phyloP scores from a whole-genome alignment of 2,797 vertebrate genomes.

The Onychomys arenicola region DNA sequence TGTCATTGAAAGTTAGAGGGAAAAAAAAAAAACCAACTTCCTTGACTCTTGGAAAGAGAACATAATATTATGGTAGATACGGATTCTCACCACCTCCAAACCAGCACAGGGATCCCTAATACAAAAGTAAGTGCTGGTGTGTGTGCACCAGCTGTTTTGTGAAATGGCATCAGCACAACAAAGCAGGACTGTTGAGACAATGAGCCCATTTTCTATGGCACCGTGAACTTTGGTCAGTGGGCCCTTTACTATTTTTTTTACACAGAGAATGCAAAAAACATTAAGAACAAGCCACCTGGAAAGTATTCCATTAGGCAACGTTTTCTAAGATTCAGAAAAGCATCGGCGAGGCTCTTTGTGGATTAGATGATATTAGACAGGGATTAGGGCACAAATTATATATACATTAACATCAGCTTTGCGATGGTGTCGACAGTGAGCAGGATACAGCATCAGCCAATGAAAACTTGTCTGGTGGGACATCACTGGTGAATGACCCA shows the following conservation, averaged over 20 bases:
- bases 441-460: conserved; percentile 71
- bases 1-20: conserved; percentile 75
- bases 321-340: conserved; percentile 72
- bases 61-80: conserved; percentile 50
- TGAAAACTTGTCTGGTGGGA: conserved; percentile 67
- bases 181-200: conserved; percentile 51
- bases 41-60: conserved; percentile 61
- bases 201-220: not conserved
- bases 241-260: conserved; percentile 51
- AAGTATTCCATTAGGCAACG: conserved; percentile 13
- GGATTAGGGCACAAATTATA: conserved; percentile 84
- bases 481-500: conserved; percentile 68
- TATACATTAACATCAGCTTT: conserved; percentile 81
- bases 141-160: not conserved
- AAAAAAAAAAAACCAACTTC: not conserved
- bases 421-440: conserved; percentile 79
- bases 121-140: conserved; percentile 72
- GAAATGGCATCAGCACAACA: conserved; percentile 34
- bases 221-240: conserved; percentile 19
- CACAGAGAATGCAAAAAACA: conserved; percentile 28
- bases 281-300: conserved; percentile 43
- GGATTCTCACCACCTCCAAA: not conserved
- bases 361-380: conserved; percentile 78
- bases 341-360: conserved; percentile 59
- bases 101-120: conserved; percentile 45